Base-by-base conservation (phyloP, 2,888 invertebrate species). In the Trilocha varians region DNA sequence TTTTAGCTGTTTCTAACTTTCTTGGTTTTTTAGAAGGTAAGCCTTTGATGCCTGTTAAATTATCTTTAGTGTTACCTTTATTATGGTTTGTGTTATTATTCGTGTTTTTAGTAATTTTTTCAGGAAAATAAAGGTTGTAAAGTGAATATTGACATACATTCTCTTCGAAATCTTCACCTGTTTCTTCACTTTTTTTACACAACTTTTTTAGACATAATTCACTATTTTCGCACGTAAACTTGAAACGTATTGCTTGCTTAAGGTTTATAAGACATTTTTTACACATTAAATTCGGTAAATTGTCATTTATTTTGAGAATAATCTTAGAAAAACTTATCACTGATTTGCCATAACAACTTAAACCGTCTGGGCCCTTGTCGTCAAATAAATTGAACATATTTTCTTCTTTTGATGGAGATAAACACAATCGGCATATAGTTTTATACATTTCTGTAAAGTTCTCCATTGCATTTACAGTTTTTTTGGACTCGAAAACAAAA, bases 351-450 rank as follows among this genome's bases (percentile, higher is more conserved):
- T 67, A 78, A 39, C 56, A 57, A 61, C 69, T 79, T 0, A 78
- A 48, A 5, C 66, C 67, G 3, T 70, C 63, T 39, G 52, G 51
- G 13, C 45, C 57, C 1, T 58, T 53, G 47, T 62, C 56, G 52
- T 80, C 71, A 46, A 59, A 53, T 47, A 84, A 62, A 49, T 62
- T 53, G 14, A 74, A 65, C 70, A 74, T 75, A 37, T 62, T 67
- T 39, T 68, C 57, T 16, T 32, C 45, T 18, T 58, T 62, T 17
- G 47, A 55, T 34, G 56, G 58, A 36, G 60, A 57, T 48, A 83
- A 63, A 57, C 83, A 84, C 37, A 80, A 43, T 13, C 83, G 65
- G 47, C 83, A 84, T 38, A 80, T 65, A 17, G 56, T 62, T 47
- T 70, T 63, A 38, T 61, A 78, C 2, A 67, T 57, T 44, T 69